These are phyloP conservation scores for Macropodus opercularis DNA, from an alignment of 2,797 vertebrate genomes.

Conservation along the genomic window DNA sequence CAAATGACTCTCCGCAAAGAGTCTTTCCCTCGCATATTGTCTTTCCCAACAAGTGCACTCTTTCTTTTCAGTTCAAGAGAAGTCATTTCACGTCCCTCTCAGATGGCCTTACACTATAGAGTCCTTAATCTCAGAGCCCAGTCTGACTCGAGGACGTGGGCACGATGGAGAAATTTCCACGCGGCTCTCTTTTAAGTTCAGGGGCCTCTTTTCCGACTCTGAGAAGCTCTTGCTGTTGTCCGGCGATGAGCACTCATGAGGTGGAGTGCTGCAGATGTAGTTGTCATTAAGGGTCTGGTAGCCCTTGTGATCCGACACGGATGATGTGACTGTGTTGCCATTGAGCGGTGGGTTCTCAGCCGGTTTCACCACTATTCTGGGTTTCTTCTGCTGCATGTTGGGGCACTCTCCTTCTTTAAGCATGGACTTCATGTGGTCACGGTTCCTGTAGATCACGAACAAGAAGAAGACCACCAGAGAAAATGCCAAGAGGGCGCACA, in stretches of 20 bases:
- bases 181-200: constrained; percentile 88
- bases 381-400: constrained; percentile 85
- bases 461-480: constrained; percentile 84
- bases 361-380: constrained; percentile 79
- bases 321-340: constrained; percentile 80
- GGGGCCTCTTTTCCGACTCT: constrained; percentile 88
- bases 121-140: constrained; percentile 97
- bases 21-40: constrained; percentile 46
- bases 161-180: constrained; percentile 90
- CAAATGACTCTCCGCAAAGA: constrained; percentile 58
- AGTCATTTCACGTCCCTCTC: constrained; percentile 39
- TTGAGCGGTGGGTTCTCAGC: constrained; percentile 91
- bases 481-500: constrained; percentile 86
- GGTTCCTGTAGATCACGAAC: constrained; percentile 89
- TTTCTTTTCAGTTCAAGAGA: constrained; percentile 46
- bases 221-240: constrained; percentile 85
- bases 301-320: constrained; percentile 89
- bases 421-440: constrained; percentile 89
- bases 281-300: constrained; percentile 95
- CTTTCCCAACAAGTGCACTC: constrained; percentile 61
- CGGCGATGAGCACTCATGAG: constrained; percentile 83
- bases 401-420: constrained; percentile 88
- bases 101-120: constrained; percentile 89
- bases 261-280: constrained; percentile 86
- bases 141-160: constrained; percentile 92